Base-by-base conservation (phyloP, 1,140 invertebrate genomes). In the Drosophila yakuba region DNA sequence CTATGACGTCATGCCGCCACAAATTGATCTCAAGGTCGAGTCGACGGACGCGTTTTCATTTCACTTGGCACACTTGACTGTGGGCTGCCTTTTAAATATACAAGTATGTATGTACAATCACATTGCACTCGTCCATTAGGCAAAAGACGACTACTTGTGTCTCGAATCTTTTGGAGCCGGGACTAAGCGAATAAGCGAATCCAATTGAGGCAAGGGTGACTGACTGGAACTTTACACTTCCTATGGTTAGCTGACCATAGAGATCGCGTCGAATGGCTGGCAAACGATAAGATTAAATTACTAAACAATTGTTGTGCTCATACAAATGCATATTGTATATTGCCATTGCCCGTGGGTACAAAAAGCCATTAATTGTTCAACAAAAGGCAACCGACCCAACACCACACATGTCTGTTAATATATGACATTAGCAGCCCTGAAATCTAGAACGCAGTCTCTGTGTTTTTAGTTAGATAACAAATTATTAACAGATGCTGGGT, bases 261-360 rank as follows among this genome's bases (percentile, higher is more conserved):
- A 71, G 51, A 74, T 73, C 69, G 61, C 69, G n/a, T 38, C 60
- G 7, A 10, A 25, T 25, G 7, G 60, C 64, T 73, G 83, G 58
- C 79, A 73, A 58, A 79, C 79, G 83, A 89, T 88, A 89, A 89
- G 83, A 88, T 88, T 89, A 88, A 83, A 83, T 88, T 88, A 79
- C 82, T 82, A 88, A 79, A 86, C 84, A 76, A 84, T 71, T 80
- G 58, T 69, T 74, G 59, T 71, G 63, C 48, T 54, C 52, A 43
- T 38, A 45, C 47, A 68, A 38, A 61, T 43, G 32, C 43, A 64
- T 39, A 23, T 36, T 20, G 51, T 63, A 63, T 67, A 57, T 64
- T 56, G 48, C 36, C 41, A 62, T 64, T 56, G 48, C 36, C 41
- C 35, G 41, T 52, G 28, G 62, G 54, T 50, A 68, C 58, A 77